These are phyloP conservation scores for Entomobrya multifasciata DNA, from an alignment of 2,888 invertebrate species.

Conservation along the genomic window DNA sequence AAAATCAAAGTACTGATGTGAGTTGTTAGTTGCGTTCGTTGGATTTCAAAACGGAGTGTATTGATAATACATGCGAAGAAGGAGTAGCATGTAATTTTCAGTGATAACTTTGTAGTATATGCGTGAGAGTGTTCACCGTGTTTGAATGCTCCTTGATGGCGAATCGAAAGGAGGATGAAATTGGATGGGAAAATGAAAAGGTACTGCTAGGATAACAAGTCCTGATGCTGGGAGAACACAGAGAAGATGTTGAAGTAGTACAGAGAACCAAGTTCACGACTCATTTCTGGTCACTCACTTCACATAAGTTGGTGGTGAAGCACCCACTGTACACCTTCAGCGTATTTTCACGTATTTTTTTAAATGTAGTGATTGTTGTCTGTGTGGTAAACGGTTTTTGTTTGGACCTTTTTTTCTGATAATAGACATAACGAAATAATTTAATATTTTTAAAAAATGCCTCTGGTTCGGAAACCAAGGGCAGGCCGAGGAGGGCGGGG, in stretches of 20 bases:
- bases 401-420: constrained; percentile 21
- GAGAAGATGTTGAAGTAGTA: constrained; percentile 61
- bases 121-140: constrained; percentile 35
- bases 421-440: constrained; percentile 15
- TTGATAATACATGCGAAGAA: neutral
- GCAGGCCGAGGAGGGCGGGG: constrained; percentile 76
- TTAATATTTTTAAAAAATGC: constrained; percentile 72
- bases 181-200: constrained; percentile 50
- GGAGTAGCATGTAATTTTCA: constrained; percentile 21
- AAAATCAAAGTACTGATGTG: no score
- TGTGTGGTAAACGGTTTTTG: constrained; percentile 50
- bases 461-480: constrained; percentile 78
- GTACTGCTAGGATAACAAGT: constrained; percentile 54
- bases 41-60: neutral
- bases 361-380: constrained; percentile 58
- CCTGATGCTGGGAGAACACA: constrained; percentile 33
- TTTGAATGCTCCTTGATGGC: constrained; percentile 43
- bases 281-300: constrained; percentile 73
- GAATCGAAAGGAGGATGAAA: constrained; percentile 37
- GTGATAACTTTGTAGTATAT: neutral
- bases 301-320: constrained; percentile 73
- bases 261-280: constrained; percentile 69
- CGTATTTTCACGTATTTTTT: constrained; percentile 41
- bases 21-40: no score
- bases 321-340: constrained; percentile 65